Conservation (phyloP, 2,797 vertebrate species). For the Pyrrhura leucotis region DNA sequence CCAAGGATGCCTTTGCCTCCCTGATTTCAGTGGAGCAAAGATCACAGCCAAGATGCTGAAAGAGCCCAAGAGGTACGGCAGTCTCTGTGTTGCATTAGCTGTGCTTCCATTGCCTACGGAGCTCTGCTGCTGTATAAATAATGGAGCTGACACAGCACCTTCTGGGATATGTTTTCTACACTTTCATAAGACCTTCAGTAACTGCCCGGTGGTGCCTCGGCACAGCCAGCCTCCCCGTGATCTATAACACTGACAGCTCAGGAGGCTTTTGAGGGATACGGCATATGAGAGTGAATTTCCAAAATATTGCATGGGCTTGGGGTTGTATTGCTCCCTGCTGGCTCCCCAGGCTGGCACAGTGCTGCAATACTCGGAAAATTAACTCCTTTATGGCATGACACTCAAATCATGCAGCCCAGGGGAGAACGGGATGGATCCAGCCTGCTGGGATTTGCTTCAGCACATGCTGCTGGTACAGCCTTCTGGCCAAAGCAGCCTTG, state of each 20-base stretch:
- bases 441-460: background rate
- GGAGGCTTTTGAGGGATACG: background rate
- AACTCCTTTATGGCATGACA: background rate
- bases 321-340: conserved; percentile 44
- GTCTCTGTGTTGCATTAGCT: background rate
- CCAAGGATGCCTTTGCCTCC: background rate
- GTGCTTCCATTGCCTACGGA: background rate
- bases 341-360: background rate
- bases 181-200: conserved; percentile 9
- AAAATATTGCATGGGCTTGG: conserved; percentile 22
- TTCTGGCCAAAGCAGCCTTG: background rate
- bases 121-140: conserved; percentile 16
- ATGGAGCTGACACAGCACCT: conserved; percentile 38
- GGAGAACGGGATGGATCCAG: background rate
- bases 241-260: background rate
- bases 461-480: background rate
- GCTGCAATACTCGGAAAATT: background rate
- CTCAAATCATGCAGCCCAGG: background rate
- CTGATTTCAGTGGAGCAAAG: background rate
- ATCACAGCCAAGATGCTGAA: rapidly evolving
- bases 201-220: background rate
- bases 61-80: rapidly evolving
- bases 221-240: background rate
- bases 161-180: conserved; percentile 29
- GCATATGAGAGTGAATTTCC: background rate